Evolutionary conservation across 2,888 invertebrate genomes (phyloP), one percentile per base, ranked within the genome.

Genomic region (Melinopterus prodromus): DNA sequence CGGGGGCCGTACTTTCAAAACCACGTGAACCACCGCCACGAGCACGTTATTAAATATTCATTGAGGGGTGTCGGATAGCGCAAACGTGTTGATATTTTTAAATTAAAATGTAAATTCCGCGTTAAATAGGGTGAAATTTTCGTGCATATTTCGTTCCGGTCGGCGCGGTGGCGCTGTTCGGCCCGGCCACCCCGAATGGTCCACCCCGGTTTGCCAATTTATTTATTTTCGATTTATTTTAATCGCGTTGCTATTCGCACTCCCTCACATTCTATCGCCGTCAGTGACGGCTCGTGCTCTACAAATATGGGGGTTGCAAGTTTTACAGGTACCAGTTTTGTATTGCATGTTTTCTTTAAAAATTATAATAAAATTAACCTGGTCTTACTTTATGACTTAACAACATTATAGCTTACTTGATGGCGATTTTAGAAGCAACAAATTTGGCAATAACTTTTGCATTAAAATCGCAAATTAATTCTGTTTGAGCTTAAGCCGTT

Each of bases 1-100:
- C 26, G 26, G 26, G 26, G 26, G 26, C 26, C 26, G 26, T 26
- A 26, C 26, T 26, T 26, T 3, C 26, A 53, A 7, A 53, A 53
- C 53, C 53, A 26, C 26, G 26, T 26, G 26, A 26, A 53, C 53
- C 12, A 53, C 53, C 12, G 12, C 53, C 53, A 53, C 53, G 53
- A 53, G 12, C 53, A 53, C 53, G 12, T 53, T 9, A 53, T 53
- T 53, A 53, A 53, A 53, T 53, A 53, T 53, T 53, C 53, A 53
- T 53, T 53, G 53, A 53, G 53, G 53, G 53, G 53, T 53, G 53
- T 53, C 53, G 53, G 53, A 53, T 53, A 53, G 53, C 53, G 53
- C 53, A 53, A 53, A 53, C 53, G 53, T 53, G 53, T 53, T 53
- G 53, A 53, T 53, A 53, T 53, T 53, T 53, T 53, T 53, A 53